Base-by-base conservation (phyloP, 2,888 invertebrate genomes). In the Ametastegia equiseti region DNA sequence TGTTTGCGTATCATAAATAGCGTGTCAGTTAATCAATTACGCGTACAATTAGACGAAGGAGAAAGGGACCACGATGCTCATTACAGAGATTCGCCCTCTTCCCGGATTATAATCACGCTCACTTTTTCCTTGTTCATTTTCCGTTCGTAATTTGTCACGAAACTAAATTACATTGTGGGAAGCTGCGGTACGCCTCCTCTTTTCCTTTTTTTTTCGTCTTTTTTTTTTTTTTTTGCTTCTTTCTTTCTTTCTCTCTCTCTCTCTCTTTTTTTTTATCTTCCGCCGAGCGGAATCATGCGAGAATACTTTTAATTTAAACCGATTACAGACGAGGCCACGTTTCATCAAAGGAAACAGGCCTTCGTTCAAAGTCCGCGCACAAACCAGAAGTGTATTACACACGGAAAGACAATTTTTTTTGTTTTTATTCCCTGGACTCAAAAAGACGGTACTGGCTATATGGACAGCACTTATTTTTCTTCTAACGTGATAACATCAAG, bases 1-100 rank as follows among this genome's bases (percentile, higher is more conserved):
- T 84, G 86, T 87, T 89, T 87, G 85, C 86, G 85, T 84, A 87
- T 88, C 86, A 83, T 86, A 85, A 87, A 84, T 82, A 81, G 69
- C 80, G 73, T 71, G 57, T 30, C 71, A 69, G 81, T 81, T 87
- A 86, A 86, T 86, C 86, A 83, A 81, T 86, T 75, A 67, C 45
- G 45, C 54, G 67, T 80, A 57, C 54, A 75, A 75, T 75, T 75
- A 75, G 45, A 75, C 6, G 11, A 36, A n/a, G 50, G 54, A 50
- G 3, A 54, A 23, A 71, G 47, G 54, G 33, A 19, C 9, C 19
- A 11, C 50, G 75, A 75, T 75, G 75, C 54, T 75, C 75, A 75
- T 75, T 54, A 54, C 75, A 19, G 36, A 30, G 36, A 75, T 50
- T 54, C 75, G 75, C 54, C 54, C 50, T 54, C 45, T 75, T 19